Evolutionary conservation across 1,140 invertebrate genomes (phyloP), one percentile per base, ranked within the genome.

Genomic region (Magallana ariakensis): DNA sequence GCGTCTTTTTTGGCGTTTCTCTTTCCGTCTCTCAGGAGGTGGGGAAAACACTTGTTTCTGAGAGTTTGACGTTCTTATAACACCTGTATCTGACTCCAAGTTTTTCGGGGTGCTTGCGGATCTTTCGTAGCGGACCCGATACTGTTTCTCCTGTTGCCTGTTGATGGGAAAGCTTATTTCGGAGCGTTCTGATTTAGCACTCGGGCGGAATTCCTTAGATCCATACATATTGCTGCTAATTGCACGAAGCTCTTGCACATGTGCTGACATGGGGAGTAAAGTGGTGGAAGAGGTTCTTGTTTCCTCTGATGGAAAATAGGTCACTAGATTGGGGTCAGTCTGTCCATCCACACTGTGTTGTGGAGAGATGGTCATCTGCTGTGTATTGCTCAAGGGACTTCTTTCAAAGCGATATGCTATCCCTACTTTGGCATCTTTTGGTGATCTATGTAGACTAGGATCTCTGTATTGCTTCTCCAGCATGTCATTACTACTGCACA

Each of bases 1-100:
- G n/a, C 98, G 95, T 15, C 98, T 95, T 66, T 91, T 90, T 22
- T 86, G 84, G 16, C 90, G 87, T 84, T 91, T 88, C 55, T 90
- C 89, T 87, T 89, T 90, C 60, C 88, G 55, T 83, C 85, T 87
- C 11, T 60, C 16, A 4, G 89, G 84, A 0, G 90, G 89, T 33
- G 88, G 85, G 8, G 90, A 90, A 55, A 60, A 60, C 26, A 33
- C 56, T 22, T 15, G 82, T 60, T 84, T 84, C 11, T 84, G 55
- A 19, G 26, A 57, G 22, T 33, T 84, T 54, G 33, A 26, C 11
- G 55, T 58, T 19, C 53, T 54, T 58, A 53, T 5, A 22, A 60
- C 9, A 84, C 9, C 15, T 1, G 33, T 10, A n/a, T 84, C 55
- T 0, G 58, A 22, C 15, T 84, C 82, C 2, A 84, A 7, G 82